Conservation (phyloP, 2,888 invertebrate genomes). For the Glaucopsyche alexis region DNA sequence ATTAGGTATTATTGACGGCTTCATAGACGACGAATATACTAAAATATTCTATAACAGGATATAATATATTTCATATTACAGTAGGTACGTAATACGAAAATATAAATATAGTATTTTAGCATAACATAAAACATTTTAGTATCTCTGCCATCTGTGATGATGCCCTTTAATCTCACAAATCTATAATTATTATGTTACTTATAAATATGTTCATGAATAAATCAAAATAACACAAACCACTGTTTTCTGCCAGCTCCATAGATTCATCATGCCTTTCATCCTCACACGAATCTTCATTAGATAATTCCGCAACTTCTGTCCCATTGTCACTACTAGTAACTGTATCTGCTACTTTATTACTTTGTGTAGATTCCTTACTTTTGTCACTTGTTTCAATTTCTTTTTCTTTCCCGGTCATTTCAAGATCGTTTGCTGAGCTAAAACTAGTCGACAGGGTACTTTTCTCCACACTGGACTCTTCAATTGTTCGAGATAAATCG, state of each 20-base stretch:
- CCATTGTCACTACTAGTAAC: background rate
- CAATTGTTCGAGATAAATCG: background rate
- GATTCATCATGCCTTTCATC: background rate
- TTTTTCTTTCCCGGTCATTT: background rate
- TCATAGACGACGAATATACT: too few species aligned
- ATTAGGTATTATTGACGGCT: too few species aligned
- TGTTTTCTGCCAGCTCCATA: constrained; percentile 21
- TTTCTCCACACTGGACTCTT: background rate
- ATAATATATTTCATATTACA: too few species aligned
- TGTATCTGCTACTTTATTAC: background rate
- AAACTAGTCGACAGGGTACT: background rate
- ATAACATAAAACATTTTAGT: too few species aligned
- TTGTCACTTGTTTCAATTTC: background rate
- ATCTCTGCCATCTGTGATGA: too few species aligned
- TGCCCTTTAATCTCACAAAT: too few species aligned
- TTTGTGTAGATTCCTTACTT: background rate
- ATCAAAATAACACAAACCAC: constrained; percentile 8
- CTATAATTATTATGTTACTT: too few species aligned
- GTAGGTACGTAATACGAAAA: too few species aligned
- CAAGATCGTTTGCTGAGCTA: background rate
- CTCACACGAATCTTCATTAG: background rate
- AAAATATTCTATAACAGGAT: too few species aligned
- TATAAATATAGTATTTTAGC: too few species aligned
- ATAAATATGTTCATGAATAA: background rate
- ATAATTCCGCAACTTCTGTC: background rate